Base-by-base conservation (phyloP, 2,113 vertebrate species). In the Siphamia tubifer region DNA sequence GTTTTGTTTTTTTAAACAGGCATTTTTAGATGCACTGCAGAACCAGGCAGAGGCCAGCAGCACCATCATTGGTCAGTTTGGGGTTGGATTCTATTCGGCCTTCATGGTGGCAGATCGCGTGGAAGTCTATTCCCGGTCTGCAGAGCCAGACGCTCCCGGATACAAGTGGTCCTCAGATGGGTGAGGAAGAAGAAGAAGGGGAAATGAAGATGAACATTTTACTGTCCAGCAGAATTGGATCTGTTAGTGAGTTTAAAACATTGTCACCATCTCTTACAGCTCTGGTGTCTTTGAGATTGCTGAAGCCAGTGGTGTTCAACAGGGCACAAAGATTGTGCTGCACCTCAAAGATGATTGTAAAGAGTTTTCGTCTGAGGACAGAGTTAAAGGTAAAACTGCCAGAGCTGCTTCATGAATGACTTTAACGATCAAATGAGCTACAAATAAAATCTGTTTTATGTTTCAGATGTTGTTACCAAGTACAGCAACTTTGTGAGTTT, bases 401-500 rank as follows among this genome's bases (percentile, higher is more conserved):
- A n/a, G 7, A 6, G 30, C 35, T 9, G n/a, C 6, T 20, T 12
- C 6, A 15, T n/a, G n/a, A n/a, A n/a, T n/a, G n/a, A n/a, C n/a
- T n/a, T n/a, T n/a, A n/a, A n/a, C n/a, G n/a, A n/a, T n/a, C n/a
- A n/a, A n/a, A n/a, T n/a, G n/a, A n/a, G n/a, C n/a, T n/a, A n/a
- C n/a, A n/a, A n/a, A n/a, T n/a, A n/a, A n/a, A n/a, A n/a, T n/a
- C n/a, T n/a, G n/a, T n/a, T n/a, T 43, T 82, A 15, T 62, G 62
- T 74, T 79, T 8, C 90, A 99, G 98, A 96, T 43, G 94, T 99
- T 58, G 94, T 99, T 21, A 97, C 93, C 16, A 99, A 98, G 76
- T 99, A 99, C 85, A 99, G 98, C 90, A 99, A 99, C 90, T 99
- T 99, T 28, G 93, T 99, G 79, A 96, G 94, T 86, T 99, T 97